These are phyloP conservation scores for Pantelozetes paolii DNA, from an alignment of 2,888 invertebrate species.

Conservation along the genomic window DNA sequence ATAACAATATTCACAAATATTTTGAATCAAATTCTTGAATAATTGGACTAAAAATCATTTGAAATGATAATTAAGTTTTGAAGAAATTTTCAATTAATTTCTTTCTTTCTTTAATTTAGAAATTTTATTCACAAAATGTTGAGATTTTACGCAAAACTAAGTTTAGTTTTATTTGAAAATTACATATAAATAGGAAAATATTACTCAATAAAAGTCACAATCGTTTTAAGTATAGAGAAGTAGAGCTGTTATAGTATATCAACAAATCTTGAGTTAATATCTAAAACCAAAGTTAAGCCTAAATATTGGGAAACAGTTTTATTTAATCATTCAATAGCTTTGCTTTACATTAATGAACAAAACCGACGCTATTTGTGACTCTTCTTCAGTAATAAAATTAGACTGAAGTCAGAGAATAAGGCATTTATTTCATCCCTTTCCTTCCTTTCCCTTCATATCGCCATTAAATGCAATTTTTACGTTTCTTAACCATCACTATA, in stretches of 20 bases:
- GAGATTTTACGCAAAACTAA: background rate
- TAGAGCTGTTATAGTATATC: background rate
- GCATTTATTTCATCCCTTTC: background rate
- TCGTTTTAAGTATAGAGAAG: conserved; percentile 8
- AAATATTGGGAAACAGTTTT: background rate
- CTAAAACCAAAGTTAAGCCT: background rate
- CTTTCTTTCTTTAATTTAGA: background rate
- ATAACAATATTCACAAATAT: no score
- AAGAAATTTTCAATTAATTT: no score
- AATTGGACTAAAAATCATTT: no score
- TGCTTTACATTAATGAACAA: background rate
- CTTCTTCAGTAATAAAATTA: conserved; percentile 14
- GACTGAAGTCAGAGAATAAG: background rate
- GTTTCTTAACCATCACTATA: background rate
- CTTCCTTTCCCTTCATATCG: background rate
- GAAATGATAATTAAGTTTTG: no score
- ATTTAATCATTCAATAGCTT: conserved; percentile 26
- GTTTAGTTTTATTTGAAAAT: no score
- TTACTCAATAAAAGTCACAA: conserved; percentile 27
- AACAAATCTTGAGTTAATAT: conserved; percentile 1
- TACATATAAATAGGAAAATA: background rate
- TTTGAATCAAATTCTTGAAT: no score
- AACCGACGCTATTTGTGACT: background rate
- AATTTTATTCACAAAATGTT: background rate
- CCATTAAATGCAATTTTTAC: conserved; percentile 9